A percentile compares a stretch with the other conserved stretches of the same genome.
These are phyloP conservation scores for Unio delphinus DNA, from an alignment of 2,888 invertebrate genomes.

Conservation along the genomic window DNA sequence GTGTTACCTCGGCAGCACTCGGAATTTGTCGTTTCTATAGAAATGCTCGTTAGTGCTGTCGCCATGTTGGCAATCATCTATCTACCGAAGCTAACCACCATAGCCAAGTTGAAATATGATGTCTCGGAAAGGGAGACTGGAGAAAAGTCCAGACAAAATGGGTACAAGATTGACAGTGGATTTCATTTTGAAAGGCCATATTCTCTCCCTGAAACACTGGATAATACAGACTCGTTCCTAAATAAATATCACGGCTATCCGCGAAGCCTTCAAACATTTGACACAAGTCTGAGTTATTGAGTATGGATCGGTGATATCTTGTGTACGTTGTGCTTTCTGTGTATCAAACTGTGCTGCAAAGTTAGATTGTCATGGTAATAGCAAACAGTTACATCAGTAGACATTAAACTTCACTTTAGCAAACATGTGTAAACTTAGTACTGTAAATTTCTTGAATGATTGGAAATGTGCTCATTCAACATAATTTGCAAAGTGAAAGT, in stretches of 20 bases:
- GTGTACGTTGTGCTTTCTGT: too few species aligned
- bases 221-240: constrained; percentile 45
- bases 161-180: constrained; percentile 59
- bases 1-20: constrained; percentile 51
- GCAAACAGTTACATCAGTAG: too few species aligned
- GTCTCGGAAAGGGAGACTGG: constrained; percentile 37
- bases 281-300: constrained; percentile 55
- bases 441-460: too few species aligned
- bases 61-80: constrained; percentile 93
- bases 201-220: constrained; percentile 55
- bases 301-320: too few species aligned
- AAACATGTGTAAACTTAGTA: too few species aligned
- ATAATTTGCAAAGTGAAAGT: too few species aligned
- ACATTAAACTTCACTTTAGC: too few species aligned
- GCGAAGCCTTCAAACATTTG: constrained; percentile 51
- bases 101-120: constrained; percentile 57
- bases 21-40: constrained; percentile 85
- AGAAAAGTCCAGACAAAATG: constrained; percentile 34
- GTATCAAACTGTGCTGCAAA: too few species aligned
- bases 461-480: too few species aligned
- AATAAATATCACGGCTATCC: constrained; percentile 46
- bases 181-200: constrained; percentile 61
- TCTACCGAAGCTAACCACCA: constrained; percentile 81
- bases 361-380: too few species aligned
- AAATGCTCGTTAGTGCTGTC: constrained; percentile 86